Base-by-base conservation (phyloP, 2,797 vertebrate species). In the Enteromius fasciolatus region DNA sequence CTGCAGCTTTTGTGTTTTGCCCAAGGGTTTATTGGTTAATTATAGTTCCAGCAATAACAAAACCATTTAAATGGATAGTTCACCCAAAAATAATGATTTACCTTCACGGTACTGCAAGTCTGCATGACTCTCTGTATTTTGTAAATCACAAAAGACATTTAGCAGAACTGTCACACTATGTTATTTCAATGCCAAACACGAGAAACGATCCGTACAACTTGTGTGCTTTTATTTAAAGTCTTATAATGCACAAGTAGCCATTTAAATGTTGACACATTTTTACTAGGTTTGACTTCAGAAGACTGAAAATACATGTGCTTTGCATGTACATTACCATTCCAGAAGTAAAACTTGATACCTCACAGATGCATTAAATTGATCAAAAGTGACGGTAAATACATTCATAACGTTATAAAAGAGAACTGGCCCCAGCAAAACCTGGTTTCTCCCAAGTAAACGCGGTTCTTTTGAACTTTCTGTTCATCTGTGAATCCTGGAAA, bases 21-120 rank as follows among this genome's bases (percentile, higher is more conserved):
- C 61, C 72, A 54, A 52, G 72, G 85, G 14, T 23, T 54, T 28
- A n/a, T 57, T 44, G 23, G 59, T 41, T 75, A 33, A 63, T 69
- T 74, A 18, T 39, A 36, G 61, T 83, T 83, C 46, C 36, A 59
- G 54, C 25, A n/a, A 46, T 18, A 77, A 73, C 48, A 54, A 57
- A 77, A 66, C 17, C 17, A 7, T 15, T 63, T 52, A 48, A 46
- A 70, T 3, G 14, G 41, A 28, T 28, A 48, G 25, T 50, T 48
- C 17, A 50, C 69, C 18, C 17, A 52, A 73, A 50, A 52, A 73
- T 50, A 73, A 73, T 33, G 10, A 12, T 52, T 52, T 7, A 52
- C 18, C 11, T 73, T 64, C 61, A 18, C 3, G 2, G 28, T 2
- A 33, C 9, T 64, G 25, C 28, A 64, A 64, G 18, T 64, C 61